A percentile compares a stretch with the other conserved stretches of the same genome.
phyloP scores from a whole-genome alignment of 2,888 invertebrate genomes.

The Loripinus fragilis region DNA sequence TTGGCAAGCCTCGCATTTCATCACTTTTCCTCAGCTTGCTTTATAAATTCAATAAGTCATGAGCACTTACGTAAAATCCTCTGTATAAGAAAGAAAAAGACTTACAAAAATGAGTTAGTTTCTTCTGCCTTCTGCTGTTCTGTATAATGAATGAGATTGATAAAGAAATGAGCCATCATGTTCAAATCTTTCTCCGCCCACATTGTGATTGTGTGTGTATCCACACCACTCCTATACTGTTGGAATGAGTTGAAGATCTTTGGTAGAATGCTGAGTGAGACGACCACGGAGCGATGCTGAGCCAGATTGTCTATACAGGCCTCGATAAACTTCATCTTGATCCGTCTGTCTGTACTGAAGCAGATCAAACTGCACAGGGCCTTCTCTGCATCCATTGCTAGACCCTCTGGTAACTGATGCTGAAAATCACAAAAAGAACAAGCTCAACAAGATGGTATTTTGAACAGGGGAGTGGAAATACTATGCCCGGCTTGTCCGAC shows the following conservation, averaged over 20 bases:
- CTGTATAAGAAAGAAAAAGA: too few relatives aligned
- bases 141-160: slow-evolving; percentile 91
- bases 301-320: slow-evolving; percentile 96
- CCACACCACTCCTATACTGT: slow-evolving; percentile 90
- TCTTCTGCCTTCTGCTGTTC: slow-evolving; percentile 52
- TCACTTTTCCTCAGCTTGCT: not conserved
- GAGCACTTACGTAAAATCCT: not conserved
- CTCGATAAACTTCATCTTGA: slow-evolving; percentile 97
- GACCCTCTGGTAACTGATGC: slow-evolving; percentile 94
- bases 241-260: slow-evolving; percentile 95
- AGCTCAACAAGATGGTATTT: too few relatives aligned
- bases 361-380: slow-evolving; percentile 92
- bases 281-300: slow-evolving; percentile 94
- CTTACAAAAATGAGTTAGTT: slow-evolving; percentile 30
- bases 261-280: slow-evolving; percentile 93
- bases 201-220: slow-evolving; percentile 92
- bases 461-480: too few relatives aligned
- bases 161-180: slow-evolving; percentile 97
- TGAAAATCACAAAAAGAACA: too few relatives aligned
- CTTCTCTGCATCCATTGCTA: slow-evolving; percentile 97
- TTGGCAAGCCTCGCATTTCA: not conserved
- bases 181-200: slow-evolving; percentile 97
- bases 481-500: too few relatives aligned
- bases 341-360: slow-evolving; percentile 94
- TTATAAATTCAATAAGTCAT: not conserved